Evolutionary conservation across 1,140 invertebrate species (phyloP).

Genomic region (Mizuhopecten yessoensis): DNA sequence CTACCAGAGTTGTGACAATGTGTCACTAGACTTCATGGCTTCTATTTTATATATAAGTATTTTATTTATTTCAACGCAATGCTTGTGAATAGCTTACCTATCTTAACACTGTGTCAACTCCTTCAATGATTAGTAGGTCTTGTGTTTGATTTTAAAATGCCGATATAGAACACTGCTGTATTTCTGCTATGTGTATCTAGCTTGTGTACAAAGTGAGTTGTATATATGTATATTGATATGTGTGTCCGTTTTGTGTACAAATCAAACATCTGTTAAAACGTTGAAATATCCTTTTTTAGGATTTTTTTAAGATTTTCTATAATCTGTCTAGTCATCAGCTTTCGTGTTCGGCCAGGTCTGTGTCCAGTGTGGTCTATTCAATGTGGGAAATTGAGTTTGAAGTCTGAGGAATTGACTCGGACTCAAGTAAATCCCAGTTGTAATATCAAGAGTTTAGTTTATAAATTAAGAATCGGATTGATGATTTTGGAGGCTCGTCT

Average conservation of each 20-base stretch:
- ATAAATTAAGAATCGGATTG: no score
- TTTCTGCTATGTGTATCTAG: neutral
- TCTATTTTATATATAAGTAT: neutral
- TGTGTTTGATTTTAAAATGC: neutral
- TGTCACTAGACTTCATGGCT: neutral
- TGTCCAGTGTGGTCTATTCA: no score
- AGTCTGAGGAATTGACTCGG: no score
- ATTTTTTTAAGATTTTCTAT: no score
- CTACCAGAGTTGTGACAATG: no score
- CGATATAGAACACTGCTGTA: neutral
- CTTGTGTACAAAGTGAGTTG: neutral
- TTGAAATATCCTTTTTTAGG: no score
- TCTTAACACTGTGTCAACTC: neutral
- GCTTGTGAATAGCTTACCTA: neutral
- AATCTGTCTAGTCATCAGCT: no score
- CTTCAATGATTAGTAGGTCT: neutral
- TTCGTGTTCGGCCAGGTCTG: no score
- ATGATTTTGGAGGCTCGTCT: no score
- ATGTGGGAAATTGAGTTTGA: no score
- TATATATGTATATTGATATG: neutral
- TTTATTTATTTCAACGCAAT: slow-evolving; percentile 3
- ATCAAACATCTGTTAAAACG: neutral
- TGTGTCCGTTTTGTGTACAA: neutral
- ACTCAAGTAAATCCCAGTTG: no score
- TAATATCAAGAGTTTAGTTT: no score